Percentiles rank a stretch among this genome's conserved stretches.
Evolutionary conservation across 2,797 vertebrate species (phyloP).

Genomic region (Calcarius lapponicus): DNA sequence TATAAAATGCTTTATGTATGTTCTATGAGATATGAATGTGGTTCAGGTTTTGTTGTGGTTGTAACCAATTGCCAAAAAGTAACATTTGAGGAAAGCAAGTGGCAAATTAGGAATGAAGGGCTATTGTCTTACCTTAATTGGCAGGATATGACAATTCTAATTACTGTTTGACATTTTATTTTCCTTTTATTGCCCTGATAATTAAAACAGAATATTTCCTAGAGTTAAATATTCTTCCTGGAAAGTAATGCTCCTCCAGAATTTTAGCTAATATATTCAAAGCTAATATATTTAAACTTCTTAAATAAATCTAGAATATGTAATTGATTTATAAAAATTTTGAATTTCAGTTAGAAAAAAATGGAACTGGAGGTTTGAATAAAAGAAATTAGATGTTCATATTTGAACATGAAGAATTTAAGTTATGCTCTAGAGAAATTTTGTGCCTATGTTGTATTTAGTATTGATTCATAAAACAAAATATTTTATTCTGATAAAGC

Average conservation of each 20-base stretch:
- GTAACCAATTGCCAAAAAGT: background rate
- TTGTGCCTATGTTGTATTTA: slow-evolving; percentile 27
- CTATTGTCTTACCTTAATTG: background rate
- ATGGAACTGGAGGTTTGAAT: background rate
- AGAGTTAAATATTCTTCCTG: background rate
- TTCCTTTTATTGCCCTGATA: background rate
- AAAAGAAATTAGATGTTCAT: background rate
- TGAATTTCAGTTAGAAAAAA: background rate
- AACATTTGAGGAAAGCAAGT: background rate
- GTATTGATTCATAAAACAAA: background rate
- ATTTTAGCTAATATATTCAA: slow-evolving; percentile 25
- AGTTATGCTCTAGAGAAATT: background rate
- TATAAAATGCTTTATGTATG: background rate
- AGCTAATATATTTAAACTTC: background rate
- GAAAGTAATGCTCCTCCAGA: background rate
- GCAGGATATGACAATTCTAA: background rate
- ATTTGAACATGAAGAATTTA: background rate
- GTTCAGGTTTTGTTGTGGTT: background rate
- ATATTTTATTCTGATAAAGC: background rate
- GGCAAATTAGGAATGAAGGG: background rate
- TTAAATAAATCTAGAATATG: background rate
- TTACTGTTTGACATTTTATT: background rate
- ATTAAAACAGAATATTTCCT: background rate
- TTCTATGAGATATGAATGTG: background rate
- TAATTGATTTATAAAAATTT: background rate